A percentile compares a stretch with the other conserved stretches of the same genome.
Conservation (phyloP, 2,113 vertebrate species). For the Ceyx cyanopectus region DNA sequence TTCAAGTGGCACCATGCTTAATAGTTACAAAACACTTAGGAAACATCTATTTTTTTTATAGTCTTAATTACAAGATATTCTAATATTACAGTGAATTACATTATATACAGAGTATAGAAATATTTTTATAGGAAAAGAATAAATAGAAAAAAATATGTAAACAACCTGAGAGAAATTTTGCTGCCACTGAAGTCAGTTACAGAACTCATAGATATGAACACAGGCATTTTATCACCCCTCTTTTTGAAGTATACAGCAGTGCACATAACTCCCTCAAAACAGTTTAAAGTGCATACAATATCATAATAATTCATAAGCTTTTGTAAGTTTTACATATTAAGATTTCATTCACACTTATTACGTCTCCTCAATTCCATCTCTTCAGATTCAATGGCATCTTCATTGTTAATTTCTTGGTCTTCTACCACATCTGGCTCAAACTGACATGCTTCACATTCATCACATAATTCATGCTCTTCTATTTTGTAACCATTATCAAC, state of each 20-base stretch:
- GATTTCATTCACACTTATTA: slow-evolving; percentile 78
- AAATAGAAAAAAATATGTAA: slow-evolving; percentile 68
- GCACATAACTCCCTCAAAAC: slow-evolving; percentile 11
- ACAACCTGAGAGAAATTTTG: slow-evolving; percentile 41
- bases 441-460: slow-evolving; percentile 38
- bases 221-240: background rate
- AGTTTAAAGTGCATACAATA: slow-evolving; percentile 64
- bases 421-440: slow-evolving; percentile 49
- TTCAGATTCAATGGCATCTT: slow-evolving; percentile 8
- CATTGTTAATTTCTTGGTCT: slow-evolving; percentile 33
- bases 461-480: slow-evolving; percentile 23
- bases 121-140: slow-evolving; percentile 61
- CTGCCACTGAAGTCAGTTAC: slow-evolving; percentile 17
- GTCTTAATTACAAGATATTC: background rate
- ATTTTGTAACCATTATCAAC: slow-evolving; percentile 4
- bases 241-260: slow-evolving; percentile 49
- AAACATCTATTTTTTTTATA: background rate
- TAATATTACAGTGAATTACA: slow-evolving; percentile 1
- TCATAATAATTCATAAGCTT: background rate
- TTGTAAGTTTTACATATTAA: background rate
- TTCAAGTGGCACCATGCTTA: background rate
- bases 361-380: slow-evolving; percentile 79
- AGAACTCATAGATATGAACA: background rate
- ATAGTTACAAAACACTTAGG: slow-evolving; percentile 17
- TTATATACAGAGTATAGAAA: slow-evolving; percentile 62